Evolutionary conservation across 2,888 invertebrate genomes (phyloP), one percentile per base, ranked within the genome.

Genomic region (Lepidonotus clava): DNA sequence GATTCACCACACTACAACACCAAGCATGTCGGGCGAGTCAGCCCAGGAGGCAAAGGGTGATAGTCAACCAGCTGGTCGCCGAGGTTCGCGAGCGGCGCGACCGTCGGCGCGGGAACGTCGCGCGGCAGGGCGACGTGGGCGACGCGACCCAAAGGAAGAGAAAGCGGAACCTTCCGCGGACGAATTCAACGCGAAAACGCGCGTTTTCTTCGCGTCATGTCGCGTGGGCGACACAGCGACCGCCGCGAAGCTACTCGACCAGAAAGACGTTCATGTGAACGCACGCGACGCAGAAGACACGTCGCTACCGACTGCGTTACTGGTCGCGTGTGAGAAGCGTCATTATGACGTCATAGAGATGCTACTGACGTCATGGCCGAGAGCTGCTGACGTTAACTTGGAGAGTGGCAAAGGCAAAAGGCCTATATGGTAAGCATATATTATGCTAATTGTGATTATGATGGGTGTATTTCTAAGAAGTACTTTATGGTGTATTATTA

Each of bases 381-480:
- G 90, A 53, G 34, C 61, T 1, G 89, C 91, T 34, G 91, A 92
- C 80, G 90, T 92, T 1, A 92, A 93, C 86, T 90, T 90, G 77
- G 92, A 91, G 85, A 90, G 91, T 34, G 88, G 89, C 32, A 83
- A 83, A 38, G 92, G 92, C 1, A 89, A 90, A 67, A 87, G 91
- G 86, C 91, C 93, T n/a, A 91, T 92, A 46, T 92, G 92, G 93
- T 93, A 88, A 87, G 89, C 88, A 24, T 34, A 80, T n/a, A n/a
- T n/a, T n/a, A n/a, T n/a, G n/a, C n/a, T n/a, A n/a, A n/a, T n/a
- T n/a, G n/a, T n/a, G n/a, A n/a, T n/a, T n/a, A n/a, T n/a, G n/a
- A n/a, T n/a, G n/a, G n/a, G n/a, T n/a, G n/a, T n/a, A n/a, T n/a
- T n/a, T n/a, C n/a, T n/a, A n/a, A n/a, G n/a, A n/a, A n/a, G n/a